A percentile compares a stretch with the other conserved stretches of the same genome.
These are phyloP conservation scores for Andrena chrysosceles DNA, from an alignment of 2,888 invertebrate species.

Conservation along the genomic window DNA sequence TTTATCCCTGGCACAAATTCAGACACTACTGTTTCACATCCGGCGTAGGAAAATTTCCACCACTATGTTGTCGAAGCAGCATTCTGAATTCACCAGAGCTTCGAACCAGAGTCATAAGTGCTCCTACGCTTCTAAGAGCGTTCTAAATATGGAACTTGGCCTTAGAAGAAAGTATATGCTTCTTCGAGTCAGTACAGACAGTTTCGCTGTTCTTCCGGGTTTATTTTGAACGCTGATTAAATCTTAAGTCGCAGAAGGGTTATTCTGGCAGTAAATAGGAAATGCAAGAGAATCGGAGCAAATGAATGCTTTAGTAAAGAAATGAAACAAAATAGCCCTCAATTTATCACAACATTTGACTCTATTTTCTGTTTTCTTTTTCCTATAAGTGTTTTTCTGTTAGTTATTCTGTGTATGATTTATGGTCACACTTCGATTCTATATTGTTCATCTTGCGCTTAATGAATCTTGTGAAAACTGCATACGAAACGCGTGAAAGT, in stretches of 20 bases:
- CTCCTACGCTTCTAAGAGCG: background rate
- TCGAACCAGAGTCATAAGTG: background rate
- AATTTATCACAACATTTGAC: background rate
- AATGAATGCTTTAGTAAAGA: background rate
- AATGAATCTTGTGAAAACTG: no score
- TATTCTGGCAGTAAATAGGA: constrained; percentile 1
- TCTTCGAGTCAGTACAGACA: background rate
- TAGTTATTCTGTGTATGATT: no score
- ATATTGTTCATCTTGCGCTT: no score
- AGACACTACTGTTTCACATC: no score
- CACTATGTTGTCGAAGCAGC: background rate
- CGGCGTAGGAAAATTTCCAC: background rate
- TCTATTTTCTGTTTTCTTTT: no score
- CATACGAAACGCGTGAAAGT: no score
- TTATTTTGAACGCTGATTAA: constrained; percentile 17
- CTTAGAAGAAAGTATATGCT: constrained; percentile 8
- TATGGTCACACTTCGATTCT: no score
- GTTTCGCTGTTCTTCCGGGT: background rate
- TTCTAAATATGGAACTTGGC: constrained; percentile 4
- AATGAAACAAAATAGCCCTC: background rate
- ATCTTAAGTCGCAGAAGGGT: background rate
- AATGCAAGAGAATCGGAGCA: background rate
- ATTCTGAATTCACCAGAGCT: background rate
- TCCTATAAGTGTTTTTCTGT: no score
- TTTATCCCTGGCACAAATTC: no score